Conservation (phyloP, 2,797 vertebrate species). For the Lateolabrax maculatus region DNA sequence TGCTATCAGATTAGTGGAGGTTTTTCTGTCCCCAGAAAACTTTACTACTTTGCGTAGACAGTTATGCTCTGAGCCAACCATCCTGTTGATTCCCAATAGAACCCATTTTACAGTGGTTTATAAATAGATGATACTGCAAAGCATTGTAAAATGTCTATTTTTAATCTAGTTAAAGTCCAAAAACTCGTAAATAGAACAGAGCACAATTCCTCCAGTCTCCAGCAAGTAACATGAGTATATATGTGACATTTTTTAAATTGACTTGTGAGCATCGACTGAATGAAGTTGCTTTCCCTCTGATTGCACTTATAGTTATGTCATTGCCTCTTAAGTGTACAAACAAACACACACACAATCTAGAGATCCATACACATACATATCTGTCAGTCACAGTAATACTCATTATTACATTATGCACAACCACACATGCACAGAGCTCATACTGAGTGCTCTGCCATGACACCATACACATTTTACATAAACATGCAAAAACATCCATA, state of each 20-base stretch:
- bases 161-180: slow-evolving; percentile 49
- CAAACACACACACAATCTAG: neutral
- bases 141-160: slow-evolving; percentile 60
- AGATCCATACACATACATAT: neutral
- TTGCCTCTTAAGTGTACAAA: neutral
- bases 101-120: slow-evolving; percentile 44
- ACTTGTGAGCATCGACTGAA: slow-evolving; percentile 6
- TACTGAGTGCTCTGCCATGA: neutral
- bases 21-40: slow-evolving; percentile 14
- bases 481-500: neutral
- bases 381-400: neutral
- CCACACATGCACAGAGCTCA: neutral
- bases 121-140: slow-evolving; percentile 66
- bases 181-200: slow-evolving; percentile 51
- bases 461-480: neutral
- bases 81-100: slow-evolving; percentile 55
- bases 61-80: slow-evolving; percentile 23
- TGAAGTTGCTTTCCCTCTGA: neutral
- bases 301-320: neutral
- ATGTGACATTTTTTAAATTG: slow-evolving; percentile 16
- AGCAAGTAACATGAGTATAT: neutral
- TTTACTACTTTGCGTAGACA: slow-evolving; percentile 15
- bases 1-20: neutral
- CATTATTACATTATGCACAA: neutral
- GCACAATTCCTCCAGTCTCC: slow-evolving; percentile 14